Conservation (phyloP, 2,888 invertebrate genomes). For the Eilema depressum region DNA sequence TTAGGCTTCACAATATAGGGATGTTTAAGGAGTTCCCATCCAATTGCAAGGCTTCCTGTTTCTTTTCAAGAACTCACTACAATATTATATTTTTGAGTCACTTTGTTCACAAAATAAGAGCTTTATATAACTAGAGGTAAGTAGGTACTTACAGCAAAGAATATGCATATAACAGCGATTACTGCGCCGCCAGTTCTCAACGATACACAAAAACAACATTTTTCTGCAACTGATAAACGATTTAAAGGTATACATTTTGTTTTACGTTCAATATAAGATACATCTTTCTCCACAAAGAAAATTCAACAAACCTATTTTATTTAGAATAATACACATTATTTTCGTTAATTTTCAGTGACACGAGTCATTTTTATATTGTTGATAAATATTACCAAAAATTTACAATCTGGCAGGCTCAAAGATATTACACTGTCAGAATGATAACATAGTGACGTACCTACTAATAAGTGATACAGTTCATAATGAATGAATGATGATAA, state of each 20-base stretch:
- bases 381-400: background rate
- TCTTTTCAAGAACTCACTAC: too few species aligned
- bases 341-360: background rate
- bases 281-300: background rate
- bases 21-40: background rate
- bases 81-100: background rate
- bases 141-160: conserved; percentile 1
- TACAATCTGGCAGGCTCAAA: background rate
- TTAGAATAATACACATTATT: background rate
- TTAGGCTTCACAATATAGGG: too few species aligned
- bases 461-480: too few species aligned
- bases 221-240: conserved; percentile 1
- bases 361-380: background rate
- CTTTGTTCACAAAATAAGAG: background rate
- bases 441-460: too few species aligned
- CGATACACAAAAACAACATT: conserved; percentile 11
- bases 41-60: background rate
- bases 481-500: too few species aligned
- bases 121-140: background rate
- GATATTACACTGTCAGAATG: too few species aligned
- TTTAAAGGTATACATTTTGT: background rate
- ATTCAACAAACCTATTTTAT: background rate
- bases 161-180: background rate
- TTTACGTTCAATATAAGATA: background rate
- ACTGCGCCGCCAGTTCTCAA: background rate